Percentiles rank a stretch among this genome's conserved stretches.
Conservation (phyloP, 2,797 vertebrate genomes). For the Pseudotriccus pelzelni region DNA sequence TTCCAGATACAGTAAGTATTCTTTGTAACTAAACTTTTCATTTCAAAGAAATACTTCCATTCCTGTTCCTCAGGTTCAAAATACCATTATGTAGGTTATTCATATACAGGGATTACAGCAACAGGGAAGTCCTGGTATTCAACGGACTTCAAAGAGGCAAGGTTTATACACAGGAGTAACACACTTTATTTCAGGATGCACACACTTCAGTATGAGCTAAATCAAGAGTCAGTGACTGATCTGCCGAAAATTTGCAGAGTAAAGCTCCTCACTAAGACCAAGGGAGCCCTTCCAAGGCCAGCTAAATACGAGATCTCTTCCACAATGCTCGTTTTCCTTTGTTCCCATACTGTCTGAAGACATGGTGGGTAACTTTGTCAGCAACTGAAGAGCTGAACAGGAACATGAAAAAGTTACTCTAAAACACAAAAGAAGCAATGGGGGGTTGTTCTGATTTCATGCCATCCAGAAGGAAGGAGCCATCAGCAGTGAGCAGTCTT, state of each 20-base stretch:
- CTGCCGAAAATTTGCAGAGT: not conserved
- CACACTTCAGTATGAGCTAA: not conserved
- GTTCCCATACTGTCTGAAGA: not conserved
- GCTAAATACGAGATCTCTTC: not conserved
- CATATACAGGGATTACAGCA: not conserved
- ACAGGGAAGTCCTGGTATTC: not conserved
- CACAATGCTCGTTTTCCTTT: not conserved
- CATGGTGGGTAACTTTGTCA: not conserved
- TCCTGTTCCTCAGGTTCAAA: not conserved
- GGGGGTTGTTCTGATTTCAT: not conserved
- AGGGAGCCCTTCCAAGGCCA: not conserved
- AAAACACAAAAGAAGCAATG: not conserved
- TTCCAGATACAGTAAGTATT: not conserved
- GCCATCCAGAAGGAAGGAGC: not conserved
- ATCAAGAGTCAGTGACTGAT: not conserved
- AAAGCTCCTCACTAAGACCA: not conserved
- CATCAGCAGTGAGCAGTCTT: not conserved
- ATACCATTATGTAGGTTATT: rapidly evolving
- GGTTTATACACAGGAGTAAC: not conserved
- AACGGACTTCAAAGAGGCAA: not conserved
- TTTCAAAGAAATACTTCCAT: not conserved
- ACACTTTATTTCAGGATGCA: not conserved
- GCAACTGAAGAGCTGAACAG: not conserved
- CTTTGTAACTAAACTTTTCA: not conserved
- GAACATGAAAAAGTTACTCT: not conserved